Conservation (phyloP, 2,888 invertebrate species). For the Allygus modestus region DNA sequence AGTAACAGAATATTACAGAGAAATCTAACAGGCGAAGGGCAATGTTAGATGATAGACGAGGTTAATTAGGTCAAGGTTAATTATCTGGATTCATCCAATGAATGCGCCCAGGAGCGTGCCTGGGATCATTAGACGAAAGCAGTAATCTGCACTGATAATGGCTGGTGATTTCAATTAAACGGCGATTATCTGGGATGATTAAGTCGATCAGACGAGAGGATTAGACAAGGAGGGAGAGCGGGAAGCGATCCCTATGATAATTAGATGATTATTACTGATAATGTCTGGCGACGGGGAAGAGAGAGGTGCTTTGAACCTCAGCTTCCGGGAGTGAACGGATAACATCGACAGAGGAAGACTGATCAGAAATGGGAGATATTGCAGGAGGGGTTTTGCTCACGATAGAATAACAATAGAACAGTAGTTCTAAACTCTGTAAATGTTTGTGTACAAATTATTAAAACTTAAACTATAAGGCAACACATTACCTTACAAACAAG, state of each 20-base stretch:
- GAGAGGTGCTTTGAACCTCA: background rate
- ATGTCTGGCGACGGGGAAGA: background rate
- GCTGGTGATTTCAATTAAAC: constrained; percentile 7
- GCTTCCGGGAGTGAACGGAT: background rate
- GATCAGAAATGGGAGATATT: too few species aligned
- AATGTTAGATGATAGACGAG: background rate
- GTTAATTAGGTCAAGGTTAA: constrained; percentile 15
- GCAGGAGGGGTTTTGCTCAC: too few species aligned
- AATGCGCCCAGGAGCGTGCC: background rate
- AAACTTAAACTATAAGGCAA: too few species aligned
- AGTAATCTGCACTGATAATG: background rate
- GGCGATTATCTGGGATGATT: background rate
- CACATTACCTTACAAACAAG: too few species aligned
- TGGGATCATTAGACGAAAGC: background rate
- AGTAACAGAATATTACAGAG: background rate
- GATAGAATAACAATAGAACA: too few species aligned
- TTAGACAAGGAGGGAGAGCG: background rate
- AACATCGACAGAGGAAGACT: background rate
- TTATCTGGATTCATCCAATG: background rate
- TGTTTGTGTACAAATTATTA: too few species aligned
- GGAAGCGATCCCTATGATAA: background rate
- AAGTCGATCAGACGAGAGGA: background rate
- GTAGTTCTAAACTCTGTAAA: too few species aligned
- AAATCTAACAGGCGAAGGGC: background rate
- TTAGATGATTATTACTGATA: background rate